These are phyloP conservation scores for Lycocerus yunnanus DNA, from an alignment of 2,888 invertebrate genomes.

Conservation along the genomic window DNA sequence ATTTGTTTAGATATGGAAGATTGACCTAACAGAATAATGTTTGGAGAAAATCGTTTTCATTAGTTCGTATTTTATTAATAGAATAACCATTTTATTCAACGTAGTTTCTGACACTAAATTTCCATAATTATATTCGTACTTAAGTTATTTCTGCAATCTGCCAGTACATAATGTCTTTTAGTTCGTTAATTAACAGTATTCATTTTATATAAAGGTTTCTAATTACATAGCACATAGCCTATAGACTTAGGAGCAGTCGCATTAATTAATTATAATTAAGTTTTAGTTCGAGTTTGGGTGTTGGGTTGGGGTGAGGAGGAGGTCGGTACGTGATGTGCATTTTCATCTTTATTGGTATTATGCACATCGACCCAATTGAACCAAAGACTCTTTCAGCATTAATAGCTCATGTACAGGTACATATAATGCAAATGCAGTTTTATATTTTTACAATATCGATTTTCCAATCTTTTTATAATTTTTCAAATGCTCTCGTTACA, in stretches of 20 bases:
- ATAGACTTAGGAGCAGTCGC: constrained; percentile 64
- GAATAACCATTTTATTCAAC: constrained; percentile 23
- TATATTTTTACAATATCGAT: background rate
- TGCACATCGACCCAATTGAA: constrained; percentile 47
- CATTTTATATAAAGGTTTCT: constrained; percentile 66
- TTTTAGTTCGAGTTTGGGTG: constrained; percentile 66
- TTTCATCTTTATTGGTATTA: constrained; percentile 53
- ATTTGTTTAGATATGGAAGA: background rate
- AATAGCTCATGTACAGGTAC: background rate
- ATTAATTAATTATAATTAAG: constrained; percentile 85
- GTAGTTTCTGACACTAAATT: constrained; percentile 36
- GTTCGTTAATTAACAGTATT: constrained; percentile 64
- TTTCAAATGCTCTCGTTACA: background rate
- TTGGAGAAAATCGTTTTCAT: background rate
- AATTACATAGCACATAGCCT: constrained; percentile 63
- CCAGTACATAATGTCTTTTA: constrained; percentile 61
- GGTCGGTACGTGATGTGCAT: constrained; percentile 57
- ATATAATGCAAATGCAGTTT: background rate
- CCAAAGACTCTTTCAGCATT: constrained; percentile 14
- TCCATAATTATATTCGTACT: constrained; percentile 52
- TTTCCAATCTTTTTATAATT: background rate
- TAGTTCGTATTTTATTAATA: constrained; percentile 28
- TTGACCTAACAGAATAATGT: background rate
- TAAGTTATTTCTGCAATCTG: constrained; percentile 55
- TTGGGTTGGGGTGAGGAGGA: constrained; percentile 42